Evolutionary conservation across 2,113 vertebrate species (phyloP).

Genomic region (Pterocles orientalis): DNA sequence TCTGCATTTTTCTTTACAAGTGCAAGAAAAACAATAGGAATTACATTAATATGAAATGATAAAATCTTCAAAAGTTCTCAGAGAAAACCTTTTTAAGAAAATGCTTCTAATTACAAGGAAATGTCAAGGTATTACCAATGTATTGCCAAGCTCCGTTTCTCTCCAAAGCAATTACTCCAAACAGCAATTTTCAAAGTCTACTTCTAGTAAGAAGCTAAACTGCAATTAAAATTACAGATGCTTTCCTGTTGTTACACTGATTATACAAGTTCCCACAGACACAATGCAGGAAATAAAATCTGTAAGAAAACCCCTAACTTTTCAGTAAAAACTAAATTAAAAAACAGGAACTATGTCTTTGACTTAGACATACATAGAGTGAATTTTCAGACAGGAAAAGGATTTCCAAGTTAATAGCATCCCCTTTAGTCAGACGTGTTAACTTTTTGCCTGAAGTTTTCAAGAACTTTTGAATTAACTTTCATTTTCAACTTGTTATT

Average conservation of each 20-base stretch:
- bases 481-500: not conserved
- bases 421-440: not conserved
- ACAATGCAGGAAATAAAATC: not conserved
- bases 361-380: not conserved
- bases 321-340: not conserved
- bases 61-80: not conserved
- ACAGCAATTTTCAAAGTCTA: not conserved
- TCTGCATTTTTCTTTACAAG: not conserved
- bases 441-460: not conserved
- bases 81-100: not conserved
- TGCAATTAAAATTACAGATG: not conserved
- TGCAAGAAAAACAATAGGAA: not conserved
- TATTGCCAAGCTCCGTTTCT: not conserved
- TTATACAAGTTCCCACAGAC: fast-evolving
- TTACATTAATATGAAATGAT: not conserved
- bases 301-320: fast-evolving
- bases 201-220: not conserved
- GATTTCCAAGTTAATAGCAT: not conserved
- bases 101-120: not conserved
- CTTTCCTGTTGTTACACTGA: not conserved
- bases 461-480: not conserved
- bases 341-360: not conserved
- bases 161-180: not conserved
- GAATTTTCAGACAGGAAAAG: not conserved
- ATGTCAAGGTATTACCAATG: not conserved